Evolutionary conservation across 1,140 invertebrate species (phyloP), one percentile per base, ranked within the genome.

Genomic region (Scaptomyza graminum): DNA sequence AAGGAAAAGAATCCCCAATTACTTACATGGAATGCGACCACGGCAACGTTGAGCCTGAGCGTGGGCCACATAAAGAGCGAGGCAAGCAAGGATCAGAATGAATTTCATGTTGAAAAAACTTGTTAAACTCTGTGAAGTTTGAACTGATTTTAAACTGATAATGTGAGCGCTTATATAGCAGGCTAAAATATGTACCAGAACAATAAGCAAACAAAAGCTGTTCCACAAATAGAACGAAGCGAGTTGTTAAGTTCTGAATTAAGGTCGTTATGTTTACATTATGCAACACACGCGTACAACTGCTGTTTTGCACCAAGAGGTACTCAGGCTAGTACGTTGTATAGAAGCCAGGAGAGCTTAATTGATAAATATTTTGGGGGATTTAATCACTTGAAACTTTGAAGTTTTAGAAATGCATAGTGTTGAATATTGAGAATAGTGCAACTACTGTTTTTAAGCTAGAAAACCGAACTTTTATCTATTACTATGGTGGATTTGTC

Each of bases 71-170:
- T 52, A 71, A 5, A 66, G 12, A 1, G 54, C 47, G 11, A 71
- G 54, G 28, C 68, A 71, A 46, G 46, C 54, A 41, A 66, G 16
- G 47, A 65, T 15, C 6, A 71, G 16, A 47, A 71, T 44, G 47
- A 71, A 66, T 44, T 66, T 71, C 68, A 71, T 71, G 9, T 59
- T 66, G 34, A 11, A 9, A 41, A 5, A 57, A 41, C 4, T 13
- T 31, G 37, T 37, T 25, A 28, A 51, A 50, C 50, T 52, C 13
- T 37, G n/a, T 37, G 15, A 28, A 59, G 31, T 15, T 34, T 13
- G 25, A 64, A 64, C 52, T 64, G 52, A 56, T 64, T 64, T n/a
- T 15, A 7, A 22, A 37, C 37, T n/a, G 22, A 3, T 28, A 16
- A 50, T 5, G 1, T 28, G 0, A 28, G 13, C 13, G 9, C 52